Percentiles rank a stretch among this genome's conserved stretches.
Conservation (phyloP, 2,113 vertebrate species). For the Ochotona curzoniae region DNA sequence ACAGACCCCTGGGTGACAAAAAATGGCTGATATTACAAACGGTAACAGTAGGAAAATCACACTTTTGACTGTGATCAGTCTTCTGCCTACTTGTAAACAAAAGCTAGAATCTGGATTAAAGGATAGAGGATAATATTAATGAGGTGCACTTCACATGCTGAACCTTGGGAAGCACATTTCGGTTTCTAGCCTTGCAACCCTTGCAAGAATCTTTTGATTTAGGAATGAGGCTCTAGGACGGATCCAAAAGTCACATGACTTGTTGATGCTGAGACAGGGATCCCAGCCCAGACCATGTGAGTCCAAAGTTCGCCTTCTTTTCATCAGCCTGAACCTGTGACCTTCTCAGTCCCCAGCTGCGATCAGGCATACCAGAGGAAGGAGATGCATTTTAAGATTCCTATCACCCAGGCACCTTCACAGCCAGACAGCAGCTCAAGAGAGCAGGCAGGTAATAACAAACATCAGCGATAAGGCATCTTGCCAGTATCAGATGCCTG, state of each 20-base stretch:
- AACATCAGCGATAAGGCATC: neutral
- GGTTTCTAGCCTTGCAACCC: neutral
- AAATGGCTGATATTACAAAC: neutral
- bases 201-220: neutral
- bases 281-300: neutral
- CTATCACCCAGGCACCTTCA: neutral
- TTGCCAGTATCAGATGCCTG: neutral
- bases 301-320: neutral
- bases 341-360: neutral
- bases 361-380: neutral
- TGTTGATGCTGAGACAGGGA: neutral
- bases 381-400: neutral
- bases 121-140: conserved; percentile 23
- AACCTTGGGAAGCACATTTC: neutral
- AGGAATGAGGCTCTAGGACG: neutral
- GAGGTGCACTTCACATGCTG: neutral
- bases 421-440: neutral
- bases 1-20: neutral
- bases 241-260: neutral
- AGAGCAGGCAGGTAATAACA: neutral
- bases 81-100: neutral
- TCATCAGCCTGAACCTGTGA: neutral
- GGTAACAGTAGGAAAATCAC: neutral
- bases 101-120: conserved; percentile 16
- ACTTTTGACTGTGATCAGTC: neutral